phyloP scores from a whole-genome alignment of 2,113 vertebrate species.

The Peromyscus maniculatus region DNA sequence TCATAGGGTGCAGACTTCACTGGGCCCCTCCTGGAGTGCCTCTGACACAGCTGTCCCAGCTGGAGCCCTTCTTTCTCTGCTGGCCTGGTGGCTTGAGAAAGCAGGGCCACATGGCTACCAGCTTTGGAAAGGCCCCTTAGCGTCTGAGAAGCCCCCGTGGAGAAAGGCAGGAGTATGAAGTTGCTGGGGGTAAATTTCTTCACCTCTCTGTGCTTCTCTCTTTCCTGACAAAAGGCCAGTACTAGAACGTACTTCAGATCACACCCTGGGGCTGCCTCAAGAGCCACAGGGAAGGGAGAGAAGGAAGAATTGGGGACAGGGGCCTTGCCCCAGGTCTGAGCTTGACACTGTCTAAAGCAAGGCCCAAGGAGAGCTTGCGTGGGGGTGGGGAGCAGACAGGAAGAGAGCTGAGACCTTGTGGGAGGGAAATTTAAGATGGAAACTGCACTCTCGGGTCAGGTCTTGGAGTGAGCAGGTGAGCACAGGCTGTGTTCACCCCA shows the following conservation, averaged over 20 bases:
- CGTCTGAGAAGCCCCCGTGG: not conserved
- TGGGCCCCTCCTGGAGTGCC: not conserved
- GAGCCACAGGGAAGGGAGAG: slow-evolving; percentile 77
- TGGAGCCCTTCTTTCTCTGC: not conserved
- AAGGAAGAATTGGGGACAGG: slow-evolving; percentile 48
- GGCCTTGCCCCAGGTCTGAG: not conserved
- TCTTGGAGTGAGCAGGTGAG: not conserved
- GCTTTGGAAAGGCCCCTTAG: not conserved
- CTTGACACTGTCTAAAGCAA: not conserved
- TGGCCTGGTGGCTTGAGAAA: not conserved
- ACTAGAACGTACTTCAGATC: not conserved
- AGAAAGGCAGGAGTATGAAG: not conserved
- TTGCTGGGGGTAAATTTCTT: not conserved
- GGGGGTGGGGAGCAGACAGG: too few relatives aligned
- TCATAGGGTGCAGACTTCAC: not conserved
- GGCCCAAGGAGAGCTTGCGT: not conserved
- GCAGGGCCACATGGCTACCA: not conserved
- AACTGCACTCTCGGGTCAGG: too few relatives aligned
- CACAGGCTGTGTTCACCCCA: rapidly evolving
- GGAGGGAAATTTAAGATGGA: not conserved
- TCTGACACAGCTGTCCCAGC: not conserved
- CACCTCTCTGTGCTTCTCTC: not conserved
- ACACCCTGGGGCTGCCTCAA: slow-evolving; percentile 84
- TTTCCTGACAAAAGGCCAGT: not conserved
- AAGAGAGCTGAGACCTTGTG: not conserved